phyloP scores from a whole-genome alignment of 2,888 invertebrate genomes.

The Zele albiditarsus region DNA sequence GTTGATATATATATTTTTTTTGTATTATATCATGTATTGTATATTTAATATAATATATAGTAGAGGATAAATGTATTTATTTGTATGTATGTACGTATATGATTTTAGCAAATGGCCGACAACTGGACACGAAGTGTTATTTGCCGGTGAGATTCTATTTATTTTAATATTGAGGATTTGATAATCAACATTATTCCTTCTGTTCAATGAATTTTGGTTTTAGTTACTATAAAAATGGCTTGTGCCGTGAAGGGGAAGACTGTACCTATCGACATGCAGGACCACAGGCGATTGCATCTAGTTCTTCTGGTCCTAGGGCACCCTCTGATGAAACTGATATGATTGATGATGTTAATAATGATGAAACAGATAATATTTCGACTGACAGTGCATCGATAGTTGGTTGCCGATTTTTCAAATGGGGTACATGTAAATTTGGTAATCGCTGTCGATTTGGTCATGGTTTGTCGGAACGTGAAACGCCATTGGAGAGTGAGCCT shows the following conservation, averaged over 20 bases:
- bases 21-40: not conserved
- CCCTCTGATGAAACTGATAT: constrained; percentile 45
- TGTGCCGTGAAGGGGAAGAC: constrained; percentile 67
- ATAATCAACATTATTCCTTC: constrained; percentile 3
- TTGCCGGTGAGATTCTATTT: constrained; percentile 67
- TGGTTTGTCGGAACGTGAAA: constrained; percentile 48
- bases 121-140: constrained; percentile 67
- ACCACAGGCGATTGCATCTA: constrained; percentile 47
- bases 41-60: not conserved
- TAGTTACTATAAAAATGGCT: constrained; percentile 69
- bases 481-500: constrained; percentile 33
- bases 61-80: not conserved
- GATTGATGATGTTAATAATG: constrained; percentile 48
- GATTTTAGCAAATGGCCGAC: constrained; percentile 70
- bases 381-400: constrained; percentile 45
- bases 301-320: constrained; percentile 41
- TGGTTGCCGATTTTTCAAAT: constrained; percentile 66
- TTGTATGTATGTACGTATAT: constrained; percentile 5
- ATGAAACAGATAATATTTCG: constrained; percentile 31
- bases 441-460: constrained; percentile 66
- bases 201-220: constrained; percentile 42
- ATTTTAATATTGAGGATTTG: constrained; percentile 14
- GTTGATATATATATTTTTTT: not conserved
- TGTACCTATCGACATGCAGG: constrained; percentile 66
- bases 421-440: constrained; percentile 68